These are phyloP conservation scores for Steinernema hermaphroditum DNA, from an alignment of 2,888 invertebrate species.

Conservation along the genomic window DNA sequence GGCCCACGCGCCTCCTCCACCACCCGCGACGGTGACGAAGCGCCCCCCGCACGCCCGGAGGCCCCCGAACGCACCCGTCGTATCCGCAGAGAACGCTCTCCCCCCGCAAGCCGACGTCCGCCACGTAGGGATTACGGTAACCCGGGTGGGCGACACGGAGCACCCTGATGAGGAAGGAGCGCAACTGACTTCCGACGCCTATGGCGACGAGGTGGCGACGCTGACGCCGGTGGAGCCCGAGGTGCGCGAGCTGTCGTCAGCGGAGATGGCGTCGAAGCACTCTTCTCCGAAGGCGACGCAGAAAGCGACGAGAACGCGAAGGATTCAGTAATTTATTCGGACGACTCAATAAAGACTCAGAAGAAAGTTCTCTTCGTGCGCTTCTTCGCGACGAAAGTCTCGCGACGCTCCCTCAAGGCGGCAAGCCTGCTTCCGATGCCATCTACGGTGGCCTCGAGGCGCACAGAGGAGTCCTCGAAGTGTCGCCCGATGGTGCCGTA, in stretches of 20 bases:
- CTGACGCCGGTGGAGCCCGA: slow-evolving; percentile 9
- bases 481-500: background rate
- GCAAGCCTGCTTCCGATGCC: too few relatives aligned
- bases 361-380: too few relatives aligned
- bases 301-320: background rate
- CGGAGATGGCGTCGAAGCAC: slow-evolving; percentile 22
- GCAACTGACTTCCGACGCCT: background rate
- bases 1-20: background rate
- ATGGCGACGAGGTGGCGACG: slow-evolving; percentile 1
- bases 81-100: background rate
- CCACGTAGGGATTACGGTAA: slow-evolving; percentile 22
- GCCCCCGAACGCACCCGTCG: background rate
- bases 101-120: slow-evolving; percentile 4
- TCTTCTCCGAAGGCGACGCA: background rate
- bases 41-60: background rate
- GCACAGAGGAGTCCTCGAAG: background rate
- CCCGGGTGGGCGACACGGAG: slow-evolving; percentile 4
- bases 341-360: background rate
- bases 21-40: background rate
- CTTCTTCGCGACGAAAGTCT: too few relatives aligned
- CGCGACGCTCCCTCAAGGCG: too few relatives aligned
- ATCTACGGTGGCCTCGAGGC: background rate
- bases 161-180: background rate
- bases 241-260: background rate
- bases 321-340: slow-evolving; percentile 17